Base-by-base conservation (phyloP, 1,140 invertebrate species). In the Euura lappo region DNA sequence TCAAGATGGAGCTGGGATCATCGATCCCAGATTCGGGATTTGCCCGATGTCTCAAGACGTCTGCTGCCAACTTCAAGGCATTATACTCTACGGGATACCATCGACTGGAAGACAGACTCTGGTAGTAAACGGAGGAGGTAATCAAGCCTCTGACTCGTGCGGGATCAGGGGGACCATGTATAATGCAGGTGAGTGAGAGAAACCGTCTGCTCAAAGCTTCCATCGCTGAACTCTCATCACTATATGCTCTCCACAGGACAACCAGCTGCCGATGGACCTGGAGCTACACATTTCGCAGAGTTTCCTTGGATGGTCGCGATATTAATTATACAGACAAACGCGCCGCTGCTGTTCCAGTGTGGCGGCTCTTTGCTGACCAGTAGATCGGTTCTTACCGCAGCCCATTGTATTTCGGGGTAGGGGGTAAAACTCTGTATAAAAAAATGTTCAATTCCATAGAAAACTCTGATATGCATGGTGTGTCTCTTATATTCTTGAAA, bases 231-330 rank as follows among this genome's bases (percentile, higher is more conserved):
- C 28, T 28, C 1, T 28, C 28, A 28, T 1, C 28, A 1, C 1
- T 0, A 1, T 28, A 28, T 28, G 28, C 28, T 28, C 28, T 28
- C 66, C 74, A 68, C 42, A 85, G 81, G 45, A 67, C 5, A 69
- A 75, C 71, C 73, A 78, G 6, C 77, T 79, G 44, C 69, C 80
- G 4, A 43, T 65, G 5, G 72, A 74, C 5, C 74, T 5, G 83
- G 80, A 5, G 79, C 77, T 71, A 78, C 89, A 0, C 83, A 89
- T 73, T 91, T 90, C 77, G 90, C 81, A 1, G 90, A 91, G 78
- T 91, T 90, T 77, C 90, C 90, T 2, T 91, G 90, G 90, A 90
- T 90, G 86, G 88, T 89, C 4, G 86, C 86, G 2, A 76, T 90
- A 44, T 51, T 88, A 6, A 13, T 79, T 7, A 70, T 79, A 65